phyloP scores from a whole-genome alignment of 2,888 invertebrate genomes.

The Lasioglossum leucozonium region DNA sequence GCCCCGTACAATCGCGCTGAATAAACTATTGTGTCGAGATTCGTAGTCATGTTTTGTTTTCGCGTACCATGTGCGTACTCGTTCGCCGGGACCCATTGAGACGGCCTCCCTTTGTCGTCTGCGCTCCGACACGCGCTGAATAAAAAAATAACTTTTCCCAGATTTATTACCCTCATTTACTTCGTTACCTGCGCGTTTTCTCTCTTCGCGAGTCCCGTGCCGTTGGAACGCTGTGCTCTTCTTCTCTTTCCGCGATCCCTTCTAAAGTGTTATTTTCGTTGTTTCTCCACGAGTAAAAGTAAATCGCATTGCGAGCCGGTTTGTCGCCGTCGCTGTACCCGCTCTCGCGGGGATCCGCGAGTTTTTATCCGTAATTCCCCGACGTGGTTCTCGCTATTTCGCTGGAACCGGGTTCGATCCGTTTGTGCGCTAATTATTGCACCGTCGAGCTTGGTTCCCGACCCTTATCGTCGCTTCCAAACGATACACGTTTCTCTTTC shows the following conservation, averaged over 20 bases:
- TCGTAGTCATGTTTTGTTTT: conserved; percentile 34
- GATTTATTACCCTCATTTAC: conserved; percentile 64
- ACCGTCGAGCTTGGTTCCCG: conserved; percentile 72
- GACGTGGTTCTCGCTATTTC: background rate
- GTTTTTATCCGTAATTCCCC: background rate
- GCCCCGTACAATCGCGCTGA: conserved; percentile 35
- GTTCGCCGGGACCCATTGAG: conserved; percentile 44
- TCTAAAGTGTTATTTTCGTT: background rate
- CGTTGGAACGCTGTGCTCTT: background rate
- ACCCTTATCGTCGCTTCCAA: conserved; percentile 39
- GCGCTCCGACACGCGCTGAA: conserved; percentile 32
- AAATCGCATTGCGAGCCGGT: background rate
- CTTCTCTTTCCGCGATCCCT: background rate
- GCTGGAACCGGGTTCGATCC: conserved; percentile 50
- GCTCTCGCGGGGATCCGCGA: background rate
- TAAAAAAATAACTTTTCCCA: conserved; percentile 59
- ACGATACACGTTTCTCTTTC: conserved; percentile 41
- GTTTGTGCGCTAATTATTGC: conserved; percentile 80
- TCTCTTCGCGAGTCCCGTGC: background rate
- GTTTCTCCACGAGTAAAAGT: background rate
- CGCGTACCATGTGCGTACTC: conserved; percentile 21
- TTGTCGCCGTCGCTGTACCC: background rate
- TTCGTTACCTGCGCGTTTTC: conserved; percentile 38
- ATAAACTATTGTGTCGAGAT: conserved; percentile 34
- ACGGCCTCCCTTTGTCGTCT: conserved; percentile 43